Evolutionary conservation across 2,113 vertebrate genomes (phyloP).

Genomic region (Aepyceros melampus): DNA sequence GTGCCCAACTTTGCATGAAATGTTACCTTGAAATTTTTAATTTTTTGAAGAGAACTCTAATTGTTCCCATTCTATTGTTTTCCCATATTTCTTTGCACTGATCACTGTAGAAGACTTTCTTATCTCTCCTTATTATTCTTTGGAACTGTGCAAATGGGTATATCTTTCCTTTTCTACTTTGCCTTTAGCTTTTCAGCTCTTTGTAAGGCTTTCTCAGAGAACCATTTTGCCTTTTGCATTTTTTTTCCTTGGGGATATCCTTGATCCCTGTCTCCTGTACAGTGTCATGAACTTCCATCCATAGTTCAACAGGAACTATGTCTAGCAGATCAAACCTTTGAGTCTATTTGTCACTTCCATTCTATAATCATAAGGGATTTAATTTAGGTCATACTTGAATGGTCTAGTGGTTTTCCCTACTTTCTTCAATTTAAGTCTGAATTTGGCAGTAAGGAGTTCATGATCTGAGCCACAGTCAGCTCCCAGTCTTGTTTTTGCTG

Average conservation of each 20-base stretch:
- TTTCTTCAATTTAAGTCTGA: background rate
- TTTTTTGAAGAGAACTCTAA: background rate
- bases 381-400: background rate
- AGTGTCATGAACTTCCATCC: fast-evolving
- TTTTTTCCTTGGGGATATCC: background rate
- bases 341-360: background rate
- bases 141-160: background rate
- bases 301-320: background rate
- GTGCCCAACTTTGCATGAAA: background rate
- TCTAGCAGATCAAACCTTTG: background rate
- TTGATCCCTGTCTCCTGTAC: background rate
- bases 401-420: background rate
- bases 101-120: background rate
- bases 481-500: background rate
- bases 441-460: background rate
- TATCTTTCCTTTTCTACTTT: background rate
- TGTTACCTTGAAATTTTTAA: background rate
- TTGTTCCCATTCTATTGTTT: background rate
- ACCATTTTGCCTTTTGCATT: background rate
- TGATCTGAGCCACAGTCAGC: background rate
- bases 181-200: background rate
- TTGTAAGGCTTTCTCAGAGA: background rate
- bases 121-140: background rate
- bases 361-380: background rate
- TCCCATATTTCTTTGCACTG: background rate